Conservation (phyloP, 2,888 invertebrate genomes). For the Monochamus alternatus region DNA sequence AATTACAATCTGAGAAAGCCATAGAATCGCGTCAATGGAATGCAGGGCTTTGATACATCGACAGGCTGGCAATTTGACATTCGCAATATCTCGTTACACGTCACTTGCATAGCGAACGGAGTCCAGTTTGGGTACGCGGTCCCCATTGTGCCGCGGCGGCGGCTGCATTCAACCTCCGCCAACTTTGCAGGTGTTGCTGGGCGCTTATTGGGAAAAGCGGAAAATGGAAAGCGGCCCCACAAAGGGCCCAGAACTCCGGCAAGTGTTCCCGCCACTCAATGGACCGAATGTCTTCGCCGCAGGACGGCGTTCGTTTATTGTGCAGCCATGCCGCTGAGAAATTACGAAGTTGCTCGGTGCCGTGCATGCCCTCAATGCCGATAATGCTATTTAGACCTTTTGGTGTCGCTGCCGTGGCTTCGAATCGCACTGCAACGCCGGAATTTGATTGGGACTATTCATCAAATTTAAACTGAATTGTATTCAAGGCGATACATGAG, state of each 20-base stretch:
- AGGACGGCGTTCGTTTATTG: constrained; percentile 46
- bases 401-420: background rate
- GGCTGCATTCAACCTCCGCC: constrained; percentile 50
- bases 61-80: constrained; percentile 60
- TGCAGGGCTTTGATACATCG: constrained; percentile 52
- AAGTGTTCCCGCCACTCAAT: constrained; percentile 56
- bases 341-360: constrained; percentile 35
- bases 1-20: constrained; percentile 47
- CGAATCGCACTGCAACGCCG: background rate
- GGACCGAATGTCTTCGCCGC: constrained; percentile 56
- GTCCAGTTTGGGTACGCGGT: constrained; percentile 47
- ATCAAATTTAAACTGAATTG: constrained; percentile 2
- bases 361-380: constrained; percentile 24
- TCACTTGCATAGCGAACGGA: constrained; percentile 62
- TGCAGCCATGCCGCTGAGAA: constrained; percentile 36
- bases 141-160: constrained; percentile 46
- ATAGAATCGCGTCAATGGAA: constrained; percentile 50
- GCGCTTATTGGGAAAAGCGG: constrained; percentile 59
- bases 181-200: constrained; percentile 66
- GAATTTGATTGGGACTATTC: background rate
- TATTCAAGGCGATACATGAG: background rate
- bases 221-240: constrained; percentile 39
- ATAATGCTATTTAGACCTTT: constrained; percentile 34
- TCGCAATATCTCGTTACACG: constrained; percentile 63
- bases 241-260: constrained; percentile 39